Evolutionary conservation across 2,797 vertebrate genomes (phyloP).

Genomic region (Hirundo rustica): DNA sequence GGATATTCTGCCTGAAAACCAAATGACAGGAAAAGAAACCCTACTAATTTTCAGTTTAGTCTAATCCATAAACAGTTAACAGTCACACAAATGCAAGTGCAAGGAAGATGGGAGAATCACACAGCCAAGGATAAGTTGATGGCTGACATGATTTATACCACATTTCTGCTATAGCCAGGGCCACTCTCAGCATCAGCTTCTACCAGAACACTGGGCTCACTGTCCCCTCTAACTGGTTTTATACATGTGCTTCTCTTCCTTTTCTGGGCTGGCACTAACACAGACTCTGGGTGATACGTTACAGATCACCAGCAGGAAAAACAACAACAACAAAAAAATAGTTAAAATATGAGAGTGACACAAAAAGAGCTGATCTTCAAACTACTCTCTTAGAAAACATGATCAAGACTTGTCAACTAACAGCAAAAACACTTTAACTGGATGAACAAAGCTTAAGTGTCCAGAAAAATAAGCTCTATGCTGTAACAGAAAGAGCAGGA

Average conservation of each 20-base stretch:
- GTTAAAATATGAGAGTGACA: background rate
- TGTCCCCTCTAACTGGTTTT: background rate
- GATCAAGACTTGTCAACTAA: background rate
- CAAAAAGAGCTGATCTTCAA: background rate
- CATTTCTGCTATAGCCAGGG: background rate
- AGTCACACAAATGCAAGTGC: background rate
- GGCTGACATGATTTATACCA: background rate
- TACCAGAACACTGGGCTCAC: background rate
- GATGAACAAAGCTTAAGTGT: background rate
- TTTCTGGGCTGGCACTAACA: background rate
- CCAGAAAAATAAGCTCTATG: background rate
- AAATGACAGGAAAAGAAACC: background rate
- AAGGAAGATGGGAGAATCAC: background rate
- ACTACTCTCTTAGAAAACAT: background rate
- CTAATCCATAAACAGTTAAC: background rate
- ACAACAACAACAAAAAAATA: background rate
- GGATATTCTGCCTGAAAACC: background rate
- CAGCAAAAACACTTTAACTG: background rate
- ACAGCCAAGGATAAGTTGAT: background rate
- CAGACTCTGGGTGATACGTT: background rate
- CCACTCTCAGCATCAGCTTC: background rate
- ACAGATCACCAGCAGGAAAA: background rate
- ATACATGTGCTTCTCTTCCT: background rate
- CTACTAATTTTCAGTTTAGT: background rate
- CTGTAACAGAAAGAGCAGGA: background rate